These are phyloP conservation scores for Achatina immaculata DNA, from an alignment of 1,140 invertebrate genomes.

Conservation along the genomic window DNA sequence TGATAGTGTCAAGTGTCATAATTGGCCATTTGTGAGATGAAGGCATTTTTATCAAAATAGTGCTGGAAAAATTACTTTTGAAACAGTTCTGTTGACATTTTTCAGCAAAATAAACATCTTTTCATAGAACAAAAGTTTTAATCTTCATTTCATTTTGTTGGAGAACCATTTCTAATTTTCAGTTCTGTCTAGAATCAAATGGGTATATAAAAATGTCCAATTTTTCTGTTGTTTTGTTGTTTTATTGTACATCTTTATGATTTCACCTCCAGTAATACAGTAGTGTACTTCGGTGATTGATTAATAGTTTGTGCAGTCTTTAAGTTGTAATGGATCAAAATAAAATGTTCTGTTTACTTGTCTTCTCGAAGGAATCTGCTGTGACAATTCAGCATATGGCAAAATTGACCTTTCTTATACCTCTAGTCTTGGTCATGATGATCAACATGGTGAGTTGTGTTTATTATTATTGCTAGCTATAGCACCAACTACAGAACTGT, in stretches of 20 bases:
- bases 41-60: too few species aligned
- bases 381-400: background rate
- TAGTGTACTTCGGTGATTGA: background rate
- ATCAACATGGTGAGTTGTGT: conserved; percentile 32
- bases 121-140: too few species aligned
- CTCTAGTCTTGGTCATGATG: conserved; percentile 29
- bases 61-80: too few species aligned
- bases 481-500: too few species aligned
- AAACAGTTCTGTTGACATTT: too few species aligned
- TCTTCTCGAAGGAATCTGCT: background rate
- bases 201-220: background rate
- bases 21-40: too few species aligned
- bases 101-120: too few species aligned
- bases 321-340: background rate
- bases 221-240: background rate
- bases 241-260: background rate
- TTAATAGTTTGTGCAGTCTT: background rate
- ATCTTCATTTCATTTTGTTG: too few species aligned
- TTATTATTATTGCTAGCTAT: too few species aligned
- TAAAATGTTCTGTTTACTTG: background rate
- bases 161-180: too few species aligned
- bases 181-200: too few species aligned
- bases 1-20: too few species aligned
- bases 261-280: background rate
- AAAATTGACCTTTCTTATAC: conserved; percentile 23